Percentiles rank a stretch among this genome's conserved stretches.
Evolutionary conservation across 2,888 invertebrate genomes (phyloP).

Genomic region (Tetheella fluctuosa): DNA sequence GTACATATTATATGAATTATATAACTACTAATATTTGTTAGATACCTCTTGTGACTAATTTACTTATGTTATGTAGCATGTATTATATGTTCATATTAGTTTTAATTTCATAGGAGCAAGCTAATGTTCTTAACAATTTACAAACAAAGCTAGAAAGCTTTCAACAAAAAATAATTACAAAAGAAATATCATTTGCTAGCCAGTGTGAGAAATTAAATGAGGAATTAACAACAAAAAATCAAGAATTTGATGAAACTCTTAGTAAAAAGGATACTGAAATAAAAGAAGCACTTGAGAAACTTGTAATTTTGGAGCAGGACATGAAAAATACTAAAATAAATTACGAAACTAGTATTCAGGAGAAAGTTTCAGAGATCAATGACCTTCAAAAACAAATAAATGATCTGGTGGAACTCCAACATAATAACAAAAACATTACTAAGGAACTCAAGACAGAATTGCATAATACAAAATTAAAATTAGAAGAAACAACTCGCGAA

Average conservation of each 20-base stretch:
- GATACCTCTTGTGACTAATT: neutral
- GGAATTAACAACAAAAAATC: constrained; percentile 46
- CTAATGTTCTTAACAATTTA: constrained; percentile 51
- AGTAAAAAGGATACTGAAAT: constrained; percentile 56
- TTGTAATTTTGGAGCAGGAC: constrained; percentile 44
- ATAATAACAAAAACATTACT: constrained; percentile 28
- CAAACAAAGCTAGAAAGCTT: constrained; percentile 56
- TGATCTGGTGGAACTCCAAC: constrained; percentile 40
- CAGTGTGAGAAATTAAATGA: constrained; percentile 51
- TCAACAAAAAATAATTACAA: constrained; percentile 51
- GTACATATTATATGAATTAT: neutral
- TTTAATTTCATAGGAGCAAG: constrained; percentile 62
- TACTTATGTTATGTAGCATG: constrained; percentile 19
- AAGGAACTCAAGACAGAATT: constrained; percentile 38
- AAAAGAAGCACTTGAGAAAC: constrained; percentile 49
- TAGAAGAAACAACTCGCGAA: constrained; percentile 33
- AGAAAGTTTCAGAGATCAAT: constrained; percentile 41
- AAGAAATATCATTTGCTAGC: constrained; percentile 45
- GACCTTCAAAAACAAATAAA: constrained; percentile 44
- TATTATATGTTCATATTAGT: constrained; percentile 34
- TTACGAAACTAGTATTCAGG: constrained; percentile 40
- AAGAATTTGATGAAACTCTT: constrained; percentile 50
- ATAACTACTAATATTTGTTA: neutral
- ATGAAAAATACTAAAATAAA: constrained; percentile 41
- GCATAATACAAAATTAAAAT: constrained; percentile 30